Evolutionary conservation across 2,113 vertebrate genomes (phyloP).

Genomic region (Trogon surrucura): DNA sequence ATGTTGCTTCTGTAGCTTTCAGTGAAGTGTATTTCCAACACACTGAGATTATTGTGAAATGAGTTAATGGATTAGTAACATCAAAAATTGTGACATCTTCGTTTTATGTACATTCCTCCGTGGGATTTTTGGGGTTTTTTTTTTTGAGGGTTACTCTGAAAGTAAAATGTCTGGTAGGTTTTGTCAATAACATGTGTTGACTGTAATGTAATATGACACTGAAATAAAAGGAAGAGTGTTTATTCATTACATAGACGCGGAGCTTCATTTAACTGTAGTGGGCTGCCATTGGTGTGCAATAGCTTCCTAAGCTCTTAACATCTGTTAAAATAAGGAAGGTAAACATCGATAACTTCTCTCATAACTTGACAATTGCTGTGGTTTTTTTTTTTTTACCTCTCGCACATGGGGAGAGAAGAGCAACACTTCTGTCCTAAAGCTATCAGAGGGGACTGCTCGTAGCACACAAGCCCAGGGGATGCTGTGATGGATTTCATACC

Average conservation of each 20-base stretch:
- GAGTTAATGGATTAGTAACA: constrained; percentile 5
- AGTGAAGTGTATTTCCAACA: constrained; percentile 27
- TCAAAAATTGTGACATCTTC: constrained; percentile 18
- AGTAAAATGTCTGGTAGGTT: constrained; percentile 71
- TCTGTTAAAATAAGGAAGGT: neutral
- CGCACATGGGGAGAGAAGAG: neutral
- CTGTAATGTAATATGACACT: constrained; percentile 68
- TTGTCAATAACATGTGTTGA: constrained; percentile 67
- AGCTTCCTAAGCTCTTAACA: neutral
- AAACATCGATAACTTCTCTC: neutral
- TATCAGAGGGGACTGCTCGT: neutral
- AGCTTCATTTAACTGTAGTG: constrained; percentile 57
- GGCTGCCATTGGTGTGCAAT: neutral
- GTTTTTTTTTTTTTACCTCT: neutral
- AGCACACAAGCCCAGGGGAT: neutral
- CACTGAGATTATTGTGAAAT: constrained; percentile 29
- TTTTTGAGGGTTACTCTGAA: constrained; percentile 44
- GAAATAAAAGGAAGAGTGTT: constrained; percentile 76
- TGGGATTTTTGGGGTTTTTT: neutral
- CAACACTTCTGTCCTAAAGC: neutral
- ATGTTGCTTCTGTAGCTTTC: constrained; percentile 21
- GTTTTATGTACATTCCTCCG: constrained; percentile 52
- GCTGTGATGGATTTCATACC: neutral
- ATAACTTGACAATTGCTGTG: neutral
- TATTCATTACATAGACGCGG: constrained; percentile 43